Base-by-base conservation (phyloP, 2,797 vertebrate species). In the Arctocebus calabarensis region DNA sequence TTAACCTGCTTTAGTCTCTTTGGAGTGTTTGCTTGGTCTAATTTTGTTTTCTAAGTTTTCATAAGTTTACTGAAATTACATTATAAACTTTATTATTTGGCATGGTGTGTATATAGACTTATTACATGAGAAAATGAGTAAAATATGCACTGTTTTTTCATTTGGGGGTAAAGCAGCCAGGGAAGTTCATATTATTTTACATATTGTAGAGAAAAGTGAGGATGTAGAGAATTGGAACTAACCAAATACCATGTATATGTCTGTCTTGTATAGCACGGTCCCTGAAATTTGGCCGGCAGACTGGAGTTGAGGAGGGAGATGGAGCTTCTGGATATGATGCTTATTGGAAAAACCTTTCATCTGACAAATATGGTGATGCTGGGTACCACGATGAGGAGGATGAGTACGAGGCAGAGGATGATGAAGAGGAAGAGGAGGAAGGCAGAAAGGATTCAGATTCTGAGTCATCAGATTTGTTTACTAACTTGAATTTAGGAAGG, bases 271-370 rank as follows among this genome's bases (percentile, higher is more conserved):
- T 98, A 99, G 99, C 99, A 0, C 99, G 99, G 27, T 99, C 99
- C 7, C 84, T 99, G 97, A 99, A 99, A 95, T 99, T 99, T 43
- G 99, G 99, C 85, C 99, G 99, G 25, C 99, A 99, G 97, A 98
- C 98, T 4, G 99, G 99, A 20, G 97, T 90, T 0, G 99, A 99
- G 43, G 98, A 99, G 1, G 97, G 98, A 37, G 98, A 99, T 23
- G 98, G 99, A 32, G 99, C 99, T 0, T 99, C 99, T 1, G 99
- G 99, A 2, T 99, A 99, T 14, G 99, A 99, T 37, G 96, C 98
- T 55, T 99, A 99, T 90, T 99, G 99, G 99, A 99, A 99, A 97
- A 99, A 97, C 89, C 48, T 98, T 32, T 98, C 99, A 0, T 98
- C 99, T 6, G 98, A 98, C 92, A 99, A 99, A 86, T 86, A 96